Conservation (phyloP, 1,140 invertebrate species). For the Conus ventricosus region DNA sequence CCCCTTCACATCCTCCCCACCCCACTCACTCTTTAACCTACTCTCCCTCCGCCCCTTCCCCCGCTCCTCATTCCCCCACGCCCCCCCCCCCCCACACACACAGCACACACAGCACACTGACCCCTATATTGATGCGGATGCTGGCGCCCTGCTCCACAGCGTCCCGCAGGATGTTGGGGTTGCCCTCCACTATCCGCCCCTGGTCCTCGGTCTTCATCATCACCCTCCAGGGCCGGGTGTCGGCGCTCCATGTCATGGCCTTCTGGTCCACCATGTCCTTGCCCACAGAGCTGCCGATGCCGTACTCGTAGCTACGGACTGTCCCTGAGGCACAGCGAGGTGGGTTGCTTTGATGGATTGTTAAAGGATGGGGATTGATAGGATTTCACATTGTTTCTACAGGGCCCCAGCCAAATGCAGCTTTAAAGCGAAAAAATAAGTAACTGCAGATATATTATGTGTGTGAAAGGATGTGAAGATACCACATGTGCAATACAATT, state of each 20-base stretch:
- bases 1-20: no score
- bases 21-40: no score
- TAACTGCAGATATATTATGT: no score
- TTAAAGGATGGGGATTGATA: no score
- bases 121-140: conserved; percentile 39
- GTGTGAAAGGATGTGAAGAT: no score
- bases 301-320: conserved; percentile 25
- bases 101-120: neutral
- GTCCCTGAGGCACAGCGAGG: neutral
- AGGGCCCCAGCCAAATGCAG: no score
- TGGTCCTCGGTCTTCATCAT: conserved; percentile 41
- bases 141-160: conserved; percentile 39
- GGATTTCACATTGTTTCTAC: no score
- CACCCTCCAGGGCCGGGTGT: conserved; percentile 42
- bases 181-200: conserved; percentile 30
- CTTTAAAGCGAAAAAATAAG: no score
- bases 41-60: no score
- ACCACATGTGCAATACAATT: no score
- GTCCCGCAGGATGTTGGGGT: neutral
- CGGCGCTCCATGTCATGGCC: conserved; percentile 38
- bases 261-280: neutral
- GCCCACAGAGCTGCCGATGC: neutral
- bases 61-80: no score
- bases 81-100: neutral
- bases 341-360: no score